Percentiles rank a stretch among this genome's conserved stretches.
Evolutionary conservation across 2,888 invertebrate species (phyloP).

Genomic region (Salpingus planirostris): DNA sequence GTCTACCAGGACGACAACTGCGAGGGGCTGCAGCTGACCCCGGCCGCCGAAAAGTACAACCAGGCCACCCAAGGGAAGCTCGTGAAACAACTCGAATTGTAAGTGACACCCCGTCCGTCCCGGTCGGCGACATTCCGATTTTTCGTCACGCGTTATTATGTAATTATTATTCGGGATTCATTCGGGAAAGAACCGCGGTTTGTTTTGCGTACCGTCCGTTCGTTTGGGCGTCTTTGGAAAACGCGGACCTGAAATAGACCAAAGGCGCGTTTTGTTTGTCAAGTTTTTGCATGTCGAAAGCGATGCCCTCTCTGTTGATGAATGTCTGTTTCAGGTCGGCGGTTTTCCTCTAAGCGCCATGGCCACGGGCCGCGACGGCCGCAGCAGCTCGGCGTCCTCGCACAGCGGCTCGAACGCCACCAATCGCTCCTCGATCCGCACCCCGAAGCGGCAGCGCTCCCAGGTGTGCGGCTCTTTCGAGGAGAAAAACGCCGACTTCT

Average conservation of each 20-base stretch:
- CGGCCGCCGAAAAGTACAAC: slow-evolving; percentile 44
- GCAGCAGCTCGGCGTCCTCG: slow-evolving; percentile 41
- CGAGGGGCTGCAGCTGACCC: slow-evolving; percentile 40
- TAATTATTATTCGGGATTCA: no score
- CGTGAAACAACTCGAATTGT: slow-evolving; percentile 43
- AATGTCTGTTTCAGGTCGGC: slow-evolving; percentile 49
- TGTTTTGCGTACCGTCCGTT: no score
- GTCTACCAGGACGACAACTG: slow-evolving; percentile 42
- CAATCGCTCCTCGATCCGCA: slow-evolving; percentile 40
- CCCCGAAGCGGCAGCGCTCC: slow-evolving; percentile 44
- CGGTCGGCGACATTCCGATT: background rate
- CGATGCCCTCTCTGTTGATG: background rate
- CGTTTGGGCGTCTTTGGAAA: no score
- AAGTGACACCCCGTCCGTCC: slow-evolving; percentile 31
- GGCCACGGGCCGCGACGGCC: slow-evolving; percentile 41
- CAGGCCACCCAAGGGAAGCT: slow-evolving; percentile 43
- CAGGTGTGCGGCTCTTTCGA: slow-evolving; percentile 50
- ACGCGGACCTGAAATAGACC: slow-evolving; percentile 30
- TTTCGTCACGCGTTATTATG: slow-evolving; percentile 10
- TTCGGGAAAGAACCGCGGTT: no score
- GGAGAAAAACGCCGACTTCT: slow-evolving; percentile 57
- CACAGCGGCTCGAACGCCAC: slow-evolving; percentile 36
- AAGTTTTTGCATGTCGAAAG: background rate
- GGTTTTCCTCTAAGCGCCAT: slow-evolving; percentile 20
- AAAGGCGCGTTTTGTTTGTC: background rate